Evolutionary conservation across 2,888 invertebrate genomes (phyloP).

Genomic region (Axea sp.): DNA sequence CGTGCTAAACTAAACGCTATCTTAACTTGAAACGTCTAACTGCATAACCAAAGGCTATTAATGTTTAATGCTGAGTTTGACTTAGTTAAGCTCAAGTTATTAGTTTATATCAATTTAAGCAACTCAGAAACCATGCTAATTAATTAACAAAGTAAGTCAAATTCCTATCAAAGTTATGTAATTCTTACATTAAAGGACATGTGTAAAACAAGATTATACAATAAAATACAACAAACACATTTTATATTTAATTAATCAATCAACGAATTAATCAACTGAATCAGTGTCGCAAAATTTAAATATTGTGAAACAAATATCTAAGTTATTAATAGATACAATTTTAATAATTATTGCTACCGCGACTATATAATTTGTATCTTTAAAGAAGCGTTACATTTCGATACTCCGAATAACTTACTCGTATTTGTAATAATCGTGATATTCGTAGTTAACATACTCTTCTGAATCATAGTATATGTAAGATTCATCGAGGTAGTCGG

Average conservation of each 20-base stretch:
- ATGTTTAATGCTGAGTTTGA: conserved; percentile 28
- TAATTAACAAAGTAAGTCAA: conserved; percentile 1
- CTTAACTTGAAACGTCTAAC: conserved; percentile 22
- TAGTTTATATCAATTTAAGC: conserved; percentile 25
- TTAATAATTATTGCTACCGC: too few species aligned
- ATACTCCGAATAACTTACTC: conserved; percentile 72
- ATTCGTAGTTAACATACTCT: conserved; percentile 76
- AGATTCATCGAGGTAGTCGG: conserved; percentile 76
- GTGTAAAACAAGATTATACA: too few species aligned
- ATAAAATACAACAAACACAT: too few species aligned
- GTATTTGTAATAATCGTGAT: conserved; percentile 76
- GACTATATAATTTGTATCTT: too few species aligned
- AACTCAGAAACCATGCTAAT: conserved; percentile 5
- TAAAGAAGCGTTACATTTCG: background rate
- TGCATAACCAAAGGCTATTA: conserved; percentile 25
- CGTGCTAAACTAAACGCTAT: conserved; percentile 10
- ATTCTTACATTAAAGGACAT: too few species aligned
- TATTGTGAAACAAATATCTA: too few species aligned
- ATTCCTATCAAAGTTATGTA: too few species aligned
- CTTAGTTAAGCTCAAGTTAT: conserved; percentile 24
- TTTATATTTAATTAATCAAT: too few species aligned
- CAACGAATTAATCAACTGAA: too few species aligned
- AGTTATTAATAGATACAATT: too few species aligned
- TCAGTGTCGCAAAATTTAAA: too few species aligned
- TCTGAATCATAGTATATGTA: conserved; percentile 77